Percentiles rank a stretch among this genome's conserved stretches.
These are phyloP conservation scores for Channallabes apus DNA, from an alignment of 2,797 vertebrate genomes.

Conservation along the genomic window DNA sequence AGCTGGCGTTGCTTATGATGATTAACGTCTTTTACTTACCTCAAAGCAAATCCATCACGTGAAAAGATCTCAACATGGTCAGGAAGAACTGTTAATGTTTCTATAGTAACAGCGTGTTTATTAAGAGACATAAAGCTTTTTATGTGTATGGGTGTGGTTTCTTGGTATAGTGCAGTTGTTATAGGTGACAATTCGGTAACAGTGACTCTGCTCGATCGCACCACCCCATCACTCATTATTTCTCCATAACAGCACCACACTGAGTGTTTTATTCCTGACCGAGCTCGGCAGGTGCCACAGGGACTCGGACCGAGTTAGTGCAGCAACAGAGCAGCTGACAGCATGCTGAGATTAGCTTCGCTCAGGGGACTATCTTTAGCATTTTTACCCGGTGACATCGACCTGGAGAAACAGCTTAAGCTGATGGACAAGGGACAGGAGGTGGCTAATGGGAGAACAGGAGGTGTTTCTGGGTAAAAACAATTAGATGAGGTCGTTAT, in stretches of 20 bases:
- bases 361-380: slow-evolving; percentile 1
- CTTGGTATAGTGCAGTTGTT: background rate
- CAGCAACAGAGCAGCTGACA: slow-evolving; percentile 29
- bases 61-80: background rate
- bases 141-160: background rate
- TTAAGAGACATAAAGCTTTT: no score
- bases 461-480: background rate
- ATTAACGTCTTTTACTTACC: background rate
- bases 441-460: background rate
- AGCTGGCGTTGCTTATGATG: background rate
- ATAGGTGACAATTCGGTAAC: background rate
- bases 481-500: slow-evolving; percentile 11
- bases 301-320: background rate
- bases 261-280: background rate
- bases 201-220: background rate
- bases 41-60: background rate
- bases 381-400: slow-evolving; percentile 17
- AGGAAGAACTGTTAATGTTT: background rate
- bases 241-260: background rate
- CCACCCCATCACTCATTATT: background rate
- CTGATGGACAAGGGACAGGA: slow-evolving; percentile 26
- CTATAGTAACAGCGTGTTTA: background rate
- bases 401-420: slow-evolving; percentile 10
- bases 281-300: background rate
- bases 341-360: background rate